phyloP scores from a whole-genome alignment of 2,113 vertebrate species.

The Neolamprologus variostigma region DNA sequence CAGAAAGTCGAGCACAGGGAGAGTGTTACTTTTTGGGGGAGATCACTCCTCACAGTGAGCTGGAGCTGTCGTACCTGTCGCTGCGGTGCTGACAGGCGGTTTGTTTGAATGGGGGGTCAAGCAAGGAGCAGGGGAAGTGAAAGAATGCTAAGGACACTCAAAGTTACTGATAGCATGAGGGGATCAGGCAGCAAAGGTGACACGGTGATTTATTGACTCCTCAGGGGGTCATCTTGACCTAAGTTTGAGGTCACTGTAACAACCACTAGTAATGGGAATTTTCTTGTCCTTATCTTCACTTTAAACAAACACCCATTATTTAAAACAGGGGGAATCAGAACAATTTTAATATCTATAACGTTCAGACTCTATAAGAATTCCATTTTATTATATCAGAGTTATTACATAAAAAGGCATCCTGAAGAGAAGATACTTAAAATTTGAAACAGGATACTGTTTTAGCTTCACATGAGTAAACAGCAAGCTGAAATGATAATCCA shows the following conservation, averaged over 20 bases:
- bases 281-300: slow-evolving; percentile 5
- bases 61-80: slow-evolving; percentile 68
- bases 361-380: neutral
- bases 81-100: slow-evolving; percentile 64
- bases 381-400: neutral
- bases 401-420: neutral
- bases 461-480: neutral
- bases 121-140: slow-evolving; percentile 65
- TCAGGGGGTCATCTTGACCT: slow-evolving; percentile 63
- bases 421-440: neutral
- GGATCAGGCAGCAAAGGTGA: slow-evolving; percentile 60
- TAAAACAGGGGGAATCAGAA: neutral
- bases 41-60: slow-evolving; percentile 69
- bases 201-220: slow-evolving; percentile 71
- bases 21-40: slow-evolving; percentile 64
- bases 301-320: neutral
- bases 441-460: neutral
- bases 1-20: slow-evolving; percentile 37
- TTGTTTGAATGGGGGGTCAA: slow-evolving; percentile 72
- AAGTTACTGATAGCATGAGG: slow-evolving; percentile 65
- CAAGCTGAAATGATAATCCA: neutral
- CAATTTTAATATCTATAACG: neutral
- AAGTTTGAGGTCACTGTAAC: slow-evolving; percentile 54
- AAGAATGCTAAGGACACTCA: slow-evolving; percentile 69
- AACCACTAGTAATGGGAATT: slow-evolving; percentile 17